phyloP scores from a whole-genome alignment of 2,888 invertebrate genomes.

The Pyrrhia umbra region DNA sequence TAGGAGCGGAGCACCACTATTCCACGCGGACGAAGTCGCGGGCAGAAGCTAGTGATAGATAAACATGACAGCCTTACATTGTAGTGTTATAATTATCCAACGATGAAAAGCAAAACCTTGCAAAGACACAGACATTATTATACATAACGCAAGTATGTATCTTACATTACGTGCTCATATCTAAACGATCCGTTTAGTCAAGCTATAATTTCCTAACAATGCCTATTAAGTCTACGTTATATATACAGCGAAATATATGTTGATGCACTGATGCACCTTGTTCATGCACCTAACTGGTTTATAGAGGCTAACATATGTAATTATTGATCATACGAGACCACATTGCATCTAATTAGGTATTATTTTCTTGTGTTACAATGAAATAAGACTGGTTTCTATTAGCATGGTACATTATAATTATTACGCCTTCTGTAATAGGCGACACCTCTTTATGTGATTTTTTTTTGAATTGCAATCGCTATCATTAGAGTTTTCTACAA shows the following conservation, averaged over 20 bases:
- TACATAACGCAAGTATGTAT: slow-evolving; percentile 22
- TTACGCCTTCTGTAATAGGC: neutral
- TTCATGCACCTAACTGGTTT: slow-evolving; percentile 35
- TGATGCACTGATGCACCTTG: slow-evolving; percentile 34
- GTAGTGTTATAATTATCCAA: neutral
- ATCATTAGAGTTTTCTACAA: too few species aligned
- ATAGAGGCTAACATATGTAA: slow-evolving; percentile 34
- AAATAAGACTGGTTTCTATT: slow-evolving; percentile 20
- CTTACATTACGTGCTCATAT: slow-evolving; percentile 13
- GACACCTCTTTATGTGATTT: neutral
- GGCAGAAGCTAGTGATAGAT: too few species aligned
- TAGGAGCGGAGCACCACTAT: too few species aligned
- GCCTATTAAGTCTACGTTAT: slow-evolving; percentile 32
- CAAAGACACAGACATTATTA: slow-evolving; percentile 5
- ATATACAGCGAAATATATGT: slow-evolving; percentile 40
- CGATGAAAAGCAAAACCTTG: neutral
- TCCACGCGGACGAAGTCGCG: too few species aligned
- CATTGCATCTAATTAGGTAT: slow-evolving; percentile 27
- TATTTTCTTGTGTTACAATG: slow-evolving; percentile 36
- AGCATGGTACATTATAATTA: neutral
- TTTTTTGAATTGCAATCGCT: too few species aligned
- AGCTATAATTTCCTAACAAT: slow-evolving; percentile 47
- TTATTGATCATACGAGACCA: slow-evolving; percentile 24
- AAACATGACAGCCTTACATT: too few species aligned
- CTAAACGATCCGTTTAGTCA: slow-evolving; percentile 30